Evolutionary conservation across 2,113 vertebrate species (phyloP), one percentile per base, ranked within the genome.

Genomic region (Aramus guarauna): DNA sequence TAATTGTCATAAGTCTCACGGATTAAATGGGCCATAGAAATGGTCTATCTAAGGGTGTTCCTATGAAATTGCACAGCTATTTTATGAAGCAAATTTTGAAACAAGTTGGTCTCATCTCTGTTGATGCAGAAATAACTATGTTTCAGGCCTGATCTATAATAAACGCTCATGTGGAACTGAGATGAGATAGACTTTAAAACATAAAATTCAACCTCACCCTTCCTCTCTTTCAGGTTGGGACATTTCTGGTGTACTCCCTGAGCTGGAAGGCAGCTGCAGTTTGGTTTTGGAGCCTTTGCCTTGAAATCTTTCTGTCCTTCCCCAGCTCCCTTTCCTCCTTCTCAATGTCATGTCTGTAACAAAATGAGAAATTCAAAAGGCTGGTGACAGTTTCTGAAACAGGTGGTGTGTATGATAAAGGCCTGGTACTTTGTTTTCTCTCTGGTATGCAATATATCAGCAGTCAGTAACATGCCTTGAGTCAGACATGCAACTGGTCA

Each of bases 181-280:
- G 55, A n/a, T 67, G 48, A 90, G 55, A n/a, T 27, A 90, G 41
- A 55, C 9, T 88, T 78, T 77, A 63, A 77, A 92, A 34, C 60
- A 85, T 34, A 48, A 89, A 84, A 92, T 73, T 91, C 56, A 92
- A 30, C 88, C 79, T 96, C 90, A 89, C 76, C 88, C 92, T 96
- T 96, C 79, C 72, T 96, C 21, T 91, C 52, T 93, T 95, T 94
- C 67, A 80, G 88, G 55, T 78, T 76, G 29, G 26, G 50, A 73
- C 3, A 0, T 94, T 96, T 90, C 58, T 93, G 75, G 68, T 77
- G 26, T 37, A 81, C 72, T 88, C 48, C 60, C 43, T 45, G 23
- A 9, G 15, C 45, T 94, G 79, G 79, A 89, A 86, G 88, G 80
- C 94, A 94, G 74, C 36, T 47, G 60, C 30, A 7, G 72, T n/a